These are phyloP conservation scores for Chymomyza caudatula DNA, from an alignment of 2,888 invertebrate species.

Conservation along the genomic window DNA sequence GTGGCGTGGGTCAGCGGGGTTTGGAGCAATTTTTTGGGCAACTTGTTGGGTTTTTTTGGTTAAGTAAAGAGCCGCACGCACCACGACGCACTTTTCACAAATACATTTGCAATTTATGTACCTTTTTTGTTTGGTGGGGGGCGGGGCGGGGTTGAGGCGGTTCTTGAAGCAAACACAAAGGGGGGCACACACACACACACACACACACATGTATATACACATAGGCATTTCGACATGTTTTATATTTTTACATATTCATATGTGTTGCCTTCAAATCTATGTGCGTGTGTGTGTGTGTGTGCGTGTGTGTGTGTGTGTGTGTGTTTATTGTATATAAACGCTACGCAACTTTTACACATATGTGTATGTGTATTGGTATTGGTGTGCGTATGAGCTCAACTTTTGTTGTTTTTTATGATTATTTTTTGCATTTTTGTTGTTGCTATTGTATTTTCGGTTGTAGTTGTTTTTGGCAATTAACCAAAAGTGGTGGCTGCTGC, in stretches of 20 bases:
- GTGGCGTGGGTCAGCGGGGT: background rate
- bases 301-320: conserved; percentile 26
- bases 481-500: conserved; percentile 54
- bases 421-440: conserved; percentile 7
- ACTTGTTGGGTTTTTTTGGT: background rate
- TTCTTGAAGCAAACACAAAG: conserved; percentile 43
- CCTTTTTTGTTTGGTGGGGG: conserved; percentile 26
- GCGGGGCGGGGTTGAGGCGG: conserved; percentile 28
- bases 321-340: conserved; percentile 1
- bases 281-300: conserved; percentile 1
- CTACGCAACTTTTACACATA: background rate
- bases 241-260: conserved; percentile 41
- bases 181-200: conserved; percentile 16
- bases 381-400: conserved; percentile 12
- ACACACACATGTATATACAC: background rate
- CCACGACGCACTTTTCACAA: conserved; percentile 51
- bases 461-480: conserved; percentile 68
- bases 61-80: conserved; percentile 22
- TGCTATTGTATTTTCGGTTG: conserved; percentile 20
- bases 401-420: conserved; percentile 16
- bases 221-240: conserved; percentile 19
- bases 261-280: conserved; percentile 2
- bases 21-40: background rate
- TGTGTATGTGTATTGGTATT: background rate
- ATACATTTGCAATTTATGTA: conserved; percentile 50